phyloP scores from a whole-genome alignment of 2,888 invertebrate species.

The Apotomis betuletana region DNA sequence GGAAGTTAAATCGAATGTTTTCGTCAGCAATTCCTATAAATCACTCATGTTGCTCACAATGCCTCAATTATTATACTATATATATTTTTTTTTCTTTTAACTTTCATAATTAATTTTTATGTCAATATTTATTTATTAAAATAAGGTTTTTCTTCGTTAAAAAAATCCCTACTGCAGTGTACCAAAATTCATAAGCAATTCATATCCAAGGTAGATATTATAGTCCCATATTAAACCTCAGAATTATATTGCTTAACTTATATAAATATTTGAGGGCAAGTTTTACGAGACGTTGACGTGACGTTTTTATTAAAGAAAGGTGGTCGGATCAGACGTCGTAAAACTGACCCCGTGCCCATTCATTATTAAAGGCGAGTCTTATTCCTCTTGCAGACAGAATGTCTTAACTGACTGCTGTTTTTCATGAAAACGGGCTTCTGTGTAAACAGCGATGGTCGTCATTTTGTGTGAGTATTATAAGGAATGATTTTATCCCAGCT shows the following conservation, averaged over 20 bases:
- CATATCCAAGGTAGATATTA: neutral
- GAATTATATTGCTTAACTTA: slow-evolving; percentile 11
- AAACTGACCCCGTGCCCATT: slow-evolving; percentile 55
- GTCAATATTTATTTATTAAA: too few species aligned
- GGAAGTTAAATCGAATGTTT: too few species aligned
- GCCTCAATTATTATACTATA: too few species aligned
- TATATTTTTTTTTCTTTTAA: too few species aligned
- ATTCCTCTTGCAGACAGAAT: neutral
- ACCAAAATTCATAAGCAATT: neutral
- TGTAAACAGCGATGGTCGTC: neutral
- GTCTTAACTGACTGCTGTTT: neutral
- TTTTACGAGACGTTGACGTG: slow-evolving; percentile 54
- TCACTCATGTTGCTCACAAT: too few species aligned
- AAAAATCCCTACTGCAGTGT: neutral
- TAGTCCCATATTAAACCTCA: slow-evolving; percentile 8
- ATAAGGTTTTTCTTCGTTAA: too few species aligned
- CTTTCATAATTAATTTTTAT: too few species aligned
- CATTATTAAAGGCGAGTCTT: slow-evolving; percentile 29
- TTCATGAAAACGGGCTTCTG: neutral
- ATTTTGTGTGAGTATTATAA: neutral
- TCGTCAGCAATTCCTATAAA: too few species aligned
- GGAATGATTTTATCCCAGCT: slow-evolving; percentile 18
- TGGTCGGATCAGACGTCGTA: slow-evolving; percentile 69
- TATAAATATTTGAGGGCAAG: slow-evolving; percentile 12
- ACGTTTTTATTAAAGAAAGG: slow-evolving; percentile 71